phyloP scores from a whole-genome alignment of 2,888 invertebrate species.

The Volucella bombylans region DNA sequence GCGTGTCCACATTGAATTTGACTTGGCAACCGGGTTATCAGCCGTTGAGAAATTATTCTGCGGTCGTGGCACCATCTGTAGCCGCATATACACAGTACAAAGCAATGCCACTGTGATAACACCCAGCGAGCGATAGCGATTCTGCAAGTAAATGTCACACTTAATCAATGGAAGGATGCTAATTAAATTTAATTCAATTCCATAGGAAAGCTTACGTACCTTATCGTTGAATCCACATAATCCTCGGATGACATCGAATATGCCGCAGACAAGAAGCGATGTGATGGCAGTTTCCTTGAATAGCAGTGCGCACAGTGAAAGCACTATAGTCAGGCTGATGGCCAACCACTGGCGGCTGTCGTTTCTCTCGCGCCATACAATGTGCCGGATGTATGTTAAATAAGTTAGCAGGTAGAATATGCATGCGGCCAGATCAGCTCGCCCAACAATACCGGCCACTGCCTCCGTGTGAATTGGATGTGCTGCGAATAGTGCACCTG shows the following conservation, averaged over 20 bases:
- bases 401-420: slow-evolving; percentile 94
- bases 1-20: slow-evolving; percentile 90
- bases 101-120: slow-evolving; percentile 87
- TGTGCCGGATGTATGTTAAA: slow-evolving; percentile 91
- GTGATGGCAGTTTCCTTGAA: slow-evolving; percentile 98
- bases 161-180: slow-evolving; percentile 67
- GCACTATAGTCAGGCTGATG: slow-evolving; percentile 85
- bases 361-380: slow-evolving; percentile 85
- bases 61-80: slow-evolving; percentile 89
- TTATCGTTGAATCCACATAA: slow-evolving; percentile 83
- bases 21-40: slow-evolving; percentile 97
- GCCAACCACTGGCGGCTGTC: slow-evolving; percentile 84
- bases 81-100: slow-evolving; percentile 88
- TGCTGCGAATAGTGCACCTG: slow-evolving; percentile 94
- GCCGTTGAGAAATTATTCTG: slow-evolving; percentile 91
- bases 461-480: slow-evolving; percentile 99
- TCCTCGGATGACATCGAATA: slow-evolving; percentile 90
- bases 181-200: slow-evolving; percentile 73
- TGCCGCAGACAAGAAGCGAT: slow-evolving; percentile 93
- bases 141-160: slow-evolving; percentile 82
- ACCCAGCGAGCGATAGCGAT: slow-evolving; percentile 88
- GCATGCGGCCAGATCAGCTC: slow-evolving; percentile 96
- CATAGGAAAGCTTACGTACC: slow-evolving; percentile 80
- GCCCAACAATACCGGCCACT: slow-evolving; percentile 96
- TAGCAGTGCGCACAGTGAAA: slow-evolving; percentile 92